phyloP scores from a whole-genome alignment of 1,140 invertebrate genomes.

The Spodoptera litura region DNA sequence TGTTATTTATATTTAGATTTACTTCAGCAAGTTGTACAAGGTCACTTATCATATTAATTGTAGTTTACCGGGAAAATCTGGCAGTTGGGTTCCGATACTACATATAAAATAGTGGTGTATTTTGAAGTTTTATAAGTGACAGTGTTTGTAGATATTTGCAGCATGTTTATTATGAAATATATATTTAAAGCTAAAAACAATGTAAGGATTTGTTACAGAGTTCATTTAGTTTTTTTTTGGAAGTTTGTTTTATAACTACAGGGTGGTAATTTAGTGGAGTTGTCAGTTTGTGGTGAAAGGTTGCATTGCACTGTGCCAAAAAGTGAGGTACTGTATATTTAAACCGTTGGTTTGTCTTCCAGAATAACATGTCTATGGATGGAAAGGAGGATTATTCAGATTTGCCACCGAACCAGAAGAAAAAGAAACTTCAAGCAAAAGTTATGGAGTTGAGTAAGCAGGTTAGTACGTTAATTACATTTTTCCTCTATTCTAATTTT shows the following conservation, averaged over 20 bases:
- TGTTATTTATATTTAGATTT: constrained; percentile 11
- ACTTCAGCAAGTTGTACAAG: neutral
- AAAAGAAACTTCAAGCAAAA: constrained; percentile 96
- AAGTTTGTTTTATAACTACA: neutral
- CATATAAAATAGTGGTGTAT: neutral
- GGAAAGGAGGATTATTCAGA: constrained; percentile 98
- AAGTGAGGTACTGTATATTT: constrained; percentile 7
- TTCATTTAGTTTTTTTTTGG: neutral
- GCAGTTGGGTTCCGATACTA: neutral
- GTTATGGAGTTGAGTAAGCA: constrained; percentile 92
- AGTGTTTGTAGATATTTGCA: neutral
- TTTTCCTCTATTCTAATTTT: neutral
- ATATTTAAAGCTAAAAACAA: constrained; percentile 5
- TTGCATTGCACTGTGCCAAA: constrained; percentile 37
- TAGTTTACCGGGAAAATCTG: constrained; percentile 9
- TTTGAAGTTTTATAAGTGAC: neutral
- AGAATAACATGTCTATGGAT: constrained; percentile 94
- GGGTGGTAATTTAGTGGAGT: constrained; percentile 34
- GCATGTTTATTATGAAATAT: constrained; percentile 19
- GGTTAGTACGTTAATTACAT: constrained; percentile 55
- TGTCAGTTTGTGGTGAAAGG: constrained; percentile 26
- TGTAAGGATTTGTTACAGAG: neutral
- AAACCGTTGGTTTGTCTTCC: constrained; percentile 58
- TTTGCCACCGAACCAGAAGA: constrained; percentile 98
- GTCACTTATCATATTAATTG: neutral